phyloP scores from a whole-genome alignment of 2,797 vertebrate genomes.

The Ceryle rudis region DNA sequence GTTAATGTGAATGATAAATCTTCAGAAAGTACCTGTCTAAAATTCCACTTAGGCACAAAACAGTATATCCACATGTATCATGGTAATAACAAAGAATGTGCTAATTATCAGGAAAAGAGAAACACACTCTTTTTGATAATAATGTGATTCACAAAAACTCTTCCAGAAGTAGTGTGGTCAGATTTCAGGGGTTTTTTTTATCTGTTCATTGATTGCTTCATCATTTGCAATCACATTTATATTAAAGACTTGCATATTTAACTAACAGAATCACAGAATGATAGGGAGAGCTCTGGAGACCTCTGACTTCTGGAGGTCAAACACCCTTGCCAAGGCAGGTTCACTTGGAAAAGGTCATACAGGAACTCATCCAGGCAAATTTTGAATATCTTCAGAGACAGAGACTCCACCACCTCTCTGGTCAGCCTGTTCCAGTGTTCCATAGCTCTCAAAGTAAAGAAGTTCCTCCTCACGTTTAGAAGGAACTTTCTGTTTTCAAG shows the following conservation, averaged over 20 bases:
- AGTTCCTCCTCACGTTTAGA: too few relatives aligned
- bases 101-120: neutral
- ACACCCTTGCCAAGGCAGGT: too few relatives aligned
- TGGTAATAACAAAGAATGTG: neutral
- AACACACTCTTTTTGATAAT: neutral
- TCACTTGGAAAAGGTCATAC: too few relatives aligned
- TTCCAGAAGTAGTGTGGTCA: conserved; percentile 10
- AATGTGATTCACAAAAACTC: neutral
- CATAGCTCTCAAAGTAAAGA: too few relatives aligned
- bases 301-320: too few relatives aligned
- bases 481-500: too few relatives aligned
- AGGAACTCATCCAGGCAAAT: too few relatives aligned
- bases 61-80: neutral
- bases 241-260: conserved; percentile 28
- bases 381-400: too few relatives aligned
- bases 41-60: neutral
- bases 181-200: neutral
- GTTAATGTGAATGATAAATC: neutral
- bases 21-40: neutral
- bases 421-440: too few relatives aligned
- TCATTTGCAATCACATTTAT: neutral
- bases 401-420: too few relatives aligned
- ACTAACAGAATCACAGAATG: neutral
- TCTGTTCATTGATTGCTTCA: neutral
- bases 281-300: too few relatives aligned